A percentile compares a stretch with the other conserved stretches of the same genome.
phyloP scores from a whole-genome alignment of 2,888 invertebrate species.

The Agrochola macilenta region DNA sequence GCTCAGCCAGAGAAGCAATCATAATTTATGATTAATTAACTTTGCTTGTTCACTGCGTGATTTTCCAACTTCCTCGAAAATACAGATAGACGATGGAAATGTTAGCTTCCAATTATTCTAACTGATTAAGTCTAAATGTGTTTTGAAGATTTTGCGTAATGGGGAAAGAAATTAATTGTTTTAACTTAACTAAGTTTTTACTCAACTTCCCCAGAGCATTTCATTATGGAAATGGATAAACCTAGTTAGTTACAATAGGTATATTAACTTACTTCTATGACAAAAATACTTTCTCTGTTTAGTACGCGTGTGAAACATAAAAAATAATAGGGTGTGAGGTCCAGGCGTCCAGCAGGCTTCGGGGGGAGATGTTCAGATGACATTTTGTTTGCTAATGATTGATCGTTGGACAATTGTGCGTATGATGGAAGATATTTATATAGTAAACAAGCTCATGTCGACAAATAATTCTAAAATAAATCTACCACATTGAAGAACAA shows the following conservation, averaged over 20 bases:
- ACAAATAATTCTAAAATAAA: constrained; percentile 13
- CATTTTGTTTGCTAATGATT: constrained; percentile 73
- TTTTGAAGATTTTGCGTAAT: constrained; percentile 33
- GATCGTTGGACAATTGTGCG: constrained; percentile 65
- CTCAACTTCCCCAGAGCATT: not conserved
- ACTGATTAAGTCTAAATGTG: constrained; percentile 49
- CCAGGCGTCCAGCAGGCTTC: constrained; percentile 10
- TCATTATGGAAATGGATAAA: constrained; percentile 19
- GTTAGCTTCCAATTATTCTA: constrained; percentile 51
- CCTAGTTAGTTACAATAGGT: not conserved
- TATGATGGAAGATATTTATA: constrained; percentile 54
- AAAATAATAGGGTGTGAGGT: constrained; percentile 38
- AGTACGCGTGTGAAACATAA: constrained; percentile 25
- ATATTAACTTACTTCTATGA: not conserved
- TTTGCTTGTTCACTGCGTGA: constrained; percentile 69
- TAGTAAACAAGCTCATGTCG: constrained; percentile 17
- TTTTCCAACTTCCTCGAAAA: constrained; percentile 62
- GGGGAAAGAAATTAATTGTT: constrained; percentile 27
- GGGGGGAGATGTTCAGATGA: constrained; percentile 57
- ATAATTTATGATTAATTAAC: constrained; percentile 79
- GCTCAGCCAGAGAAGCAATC: constrained; percentile 74
- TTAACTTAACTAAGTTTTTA: constrained; percentile 13
- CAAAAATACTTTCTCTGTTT: constrained; percentile 3
- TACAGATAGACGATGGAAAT: constrained; percentile 44
- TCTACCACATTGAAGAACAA: not conserved